A percentile compares a stretch with the other conserved stretches of the same genome.
Evolutionary conservation across 2,888 invertebrate genomes (phyloP).

Genomic region (Pterostichus niger): DNA sequence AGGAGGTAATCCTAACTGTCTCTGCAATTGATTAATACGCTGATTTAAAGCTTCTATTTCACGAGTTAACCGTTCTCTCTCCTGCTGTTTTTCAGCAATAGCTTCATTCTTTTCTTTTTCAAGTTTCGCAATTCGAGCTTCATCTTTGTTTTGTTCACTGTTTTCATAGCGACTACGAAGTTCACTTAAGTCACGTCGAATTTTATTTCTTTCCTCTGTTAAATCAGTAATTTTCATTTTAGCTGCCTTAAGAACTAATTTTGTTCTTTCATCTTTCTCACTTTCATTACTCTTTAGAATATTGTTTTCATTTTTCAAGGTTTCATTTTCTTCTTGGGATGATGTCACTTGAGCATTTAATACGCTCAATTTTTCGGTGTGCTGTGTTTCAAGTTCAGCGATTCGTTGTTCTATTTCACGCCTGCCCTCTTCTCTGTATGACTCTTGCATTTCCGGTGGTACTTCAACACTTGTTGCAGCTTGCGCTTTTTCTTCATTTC

Average conservation of each 20-base stretch:
- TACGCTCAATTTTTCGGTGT: slow-evolving; percentile 77
- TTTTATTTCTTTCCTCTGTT: slow-evolving; percentile 84
- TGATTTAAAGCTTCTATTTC: slow-evolving; percentile 87
- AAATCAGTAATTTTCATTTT: slow-evolving; percentile 86
- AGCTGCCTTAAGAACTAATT: slow-evolving; percentile 84
- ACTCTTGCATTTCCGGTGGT: slow-evolving; percentile 76
- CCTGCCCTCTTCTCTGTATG: slow-evolving; percentile 77
- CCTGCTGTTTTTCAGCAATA: slow-evolving; percentile 80
- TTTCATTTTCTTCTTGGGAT: slow-evolving; percentile 79
- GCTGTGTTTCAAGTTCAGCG: slow-evolving; percentile 75
- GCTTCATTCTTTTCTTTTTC: slow-evolving; percentile 87
- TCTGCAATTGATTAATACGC: slow-evolving; percentile 84
- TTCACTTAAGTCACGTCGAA: slow-evolving; percentile 81
- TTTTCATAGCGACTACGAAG: slow-evolving; percentile 78
- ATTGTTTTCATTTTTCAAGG: slow-evolving; percentile 79
- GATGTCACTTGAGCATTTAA: slow-evolving; percentile 76
- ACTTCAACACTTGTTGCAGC: slow-evolving; percentile 77
- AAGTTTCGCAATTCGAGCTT: slow-evolving; percentile 80
- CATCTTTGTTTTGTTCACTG: slow-evolving; percentile 80
- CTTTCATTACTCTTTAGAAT: slow-evolving; percentile 75
- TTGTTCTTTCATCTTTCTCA: slow-evolving; percentile 77
- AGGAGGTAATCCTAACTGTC: slow-evolving; percentile 82
- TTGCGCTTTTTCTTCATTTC: slow-evolving; percentile 76
- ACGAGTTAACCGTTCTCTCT: slow-evolving; percentile 78
- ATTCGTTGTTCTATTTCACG: slow-evolving; percentile 76